Evolutionary conservation across 2,888 invertebrate genomes (phyloP).

Genomic region (Conus canariensis): DNA sequence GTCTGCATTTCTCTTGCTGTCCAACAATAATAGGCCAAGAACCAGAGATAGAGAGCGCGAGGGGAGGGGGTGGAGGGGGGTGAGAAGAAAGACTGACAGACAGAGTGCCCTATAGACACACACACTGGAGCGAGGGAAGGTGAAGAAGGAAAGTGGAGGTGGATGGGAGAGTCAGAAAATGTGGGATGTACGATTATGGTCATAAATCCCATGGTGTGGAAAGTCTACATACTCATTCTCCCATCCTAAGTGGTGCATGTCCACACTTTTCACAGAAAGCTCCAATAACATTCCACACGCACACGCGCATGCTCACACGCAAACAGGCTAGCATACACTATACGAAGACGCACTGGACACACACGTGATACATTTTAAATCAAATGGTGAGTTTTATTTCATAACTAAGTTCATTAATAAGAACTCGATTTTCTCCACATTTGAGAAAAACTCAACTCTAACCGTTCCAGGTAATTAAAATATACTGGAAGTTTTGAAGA

Average conservation of each 20-base stretch:
- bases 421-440: background rate
- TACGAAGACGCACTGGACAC: background rate
- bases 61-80: too few relatives aligned
- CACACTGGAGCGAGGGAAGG: background rate
- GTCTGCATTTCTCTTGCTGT: too few relatives aligned
- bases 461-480: background rate
- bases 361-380: background rate
- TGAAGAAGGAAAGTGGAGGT: too few relatives aligned
- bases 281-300: background rate
- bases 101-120: background rate
- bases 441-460: background rate
- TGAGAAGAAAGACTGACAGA: too few relatives aligned
- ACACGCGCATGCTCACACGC: slow-evolving; percentile 1
- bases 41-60: too few relatives aligned
- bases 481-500: too few relatives aligned
- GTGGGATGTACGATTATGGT: too few relatives aligned
- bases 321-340: background rate
- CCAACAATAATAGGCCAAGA: too few relatives aligned
- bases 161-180: too few relatives aligned
- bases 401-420: background rate
- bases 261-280: slow-evolving; percentile 3
- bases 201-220: too few relatives aligned
- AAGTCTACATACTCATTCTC: slow-evolving; percentile 4
- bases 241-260: background rate
- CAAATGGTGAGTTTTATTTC: background rate